Evolutionary conservation across 92 coral and sea anemone genomes (phyloP), one percentile per base, ranked within the genome.

Genomic region (Heliopora coerulea): DNA sequence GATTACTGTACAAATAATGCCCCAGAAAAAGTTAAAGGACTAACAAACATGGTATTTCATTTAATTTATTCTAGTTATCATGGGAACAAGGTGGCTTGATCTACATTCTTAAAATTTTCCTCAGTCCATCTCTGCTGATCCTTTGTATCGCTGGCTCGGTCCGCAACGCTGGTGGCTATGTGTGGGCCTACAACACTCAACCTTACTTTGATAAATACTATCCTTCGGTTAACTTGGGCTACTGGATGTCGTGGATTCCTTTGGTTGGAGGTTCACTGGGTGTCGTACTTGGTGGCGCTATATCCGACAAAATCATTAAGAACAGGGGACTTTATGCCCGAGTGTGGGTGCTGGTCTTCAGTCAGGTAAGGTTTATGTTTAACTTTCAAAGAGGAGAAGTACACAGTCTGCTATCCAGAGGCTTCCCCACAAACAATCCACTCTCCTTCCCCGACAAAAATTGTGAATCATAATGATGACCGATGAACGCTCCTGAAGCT

Each of bases 131-230:
- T 12, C 40, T 89, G 57, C 46, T 92, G 42, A 83, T 92, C 58
- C 84, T 92, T 50, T 92, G 91, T 70, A 57, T 92, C 40, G 97
- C 96, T n/a, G 96, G 97, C 25, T 80, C 97, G 17, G 85, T 92
- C 20, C 86, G 97, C 56, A 89, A 92, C 86, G 96, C 97, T 10
- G 97, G 97, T 3, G 97, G 96, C 1, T 89, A 89, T 49, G 97
- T 92, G n/a, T 92, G 97, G 97, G 97, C 97, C 0, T 92, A 92
- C 72, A 92, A 92, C 70, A 89, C 97, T 11, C 97, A 92, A 76
- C 97, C 97, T 0, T 92, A 92, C 88, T 92, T 92, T 62, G 91
- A 92, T 76, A 92, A 91, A 49, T 92, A 92, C 56, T 92, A 89
- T 72, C 97, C 97, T 0, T 79, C 87, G 46, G 91, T 89, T 21